Evolutionary conservation across 2,797 vertebrate species (phyloP).

Genomic region (Pseudochromis fuscus): DNA sequence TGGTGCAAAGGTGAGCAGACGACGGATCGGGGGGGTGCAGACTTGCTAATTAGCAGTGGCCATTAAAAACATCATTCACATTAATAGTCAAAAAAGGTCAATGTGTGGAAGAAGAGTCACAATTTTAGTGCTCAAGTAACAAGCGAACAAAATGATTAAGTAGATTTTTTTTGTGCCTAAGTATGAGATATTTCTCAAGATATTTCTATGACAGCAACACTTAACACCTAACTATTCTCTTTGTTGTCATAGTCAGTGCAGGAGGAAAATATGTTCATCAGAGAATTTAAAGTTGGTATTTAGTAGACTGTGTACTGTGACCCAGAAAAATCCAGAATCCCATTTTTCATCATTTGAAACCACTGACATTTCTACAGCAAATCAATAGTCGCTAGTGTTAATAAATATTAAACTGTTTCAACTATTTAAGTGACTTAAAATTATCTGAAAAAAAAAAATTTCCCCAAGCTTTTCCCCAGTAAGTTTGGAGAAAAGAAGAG

Average conservation of each 20-base stretch:
- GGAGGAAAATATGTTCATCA: not conserved
- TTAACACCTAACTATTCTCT: not conserved
- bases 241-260: slow-evolving; percentile 1
- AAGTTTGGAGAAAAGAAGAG: no score
- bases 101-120: not conserved
- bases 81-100: slow-evolving; percentile 1
- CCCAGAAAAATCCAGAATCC: not conserved
- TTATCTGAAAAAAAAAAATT: not conserved
- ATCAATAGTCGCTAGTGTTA: no score
- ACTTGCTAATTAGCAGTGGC: slow-evolving; percentile 12
- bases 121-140: not conserved
- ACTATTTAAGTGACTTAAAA: not conserved
- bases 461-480: not conserved
- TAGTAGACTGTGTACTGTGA: not conserved
- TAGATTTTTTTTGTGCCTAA: no score
- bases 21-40: not conserved
- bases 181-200: not conserved
- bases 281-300: not conserved
- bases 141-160: not conserved
- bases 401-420: no score
- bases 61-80: not conserved
- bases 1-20: not conserved
- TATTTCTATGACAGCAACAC: not conserved
- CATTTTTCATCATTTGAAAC: slow-evolving; percentile 3
- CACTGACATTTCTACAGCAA: not conserved